phyloP scores from a whole-genome alignment of 2,888 invertebrate genomes.

The Melipona bicolor region DNA sequence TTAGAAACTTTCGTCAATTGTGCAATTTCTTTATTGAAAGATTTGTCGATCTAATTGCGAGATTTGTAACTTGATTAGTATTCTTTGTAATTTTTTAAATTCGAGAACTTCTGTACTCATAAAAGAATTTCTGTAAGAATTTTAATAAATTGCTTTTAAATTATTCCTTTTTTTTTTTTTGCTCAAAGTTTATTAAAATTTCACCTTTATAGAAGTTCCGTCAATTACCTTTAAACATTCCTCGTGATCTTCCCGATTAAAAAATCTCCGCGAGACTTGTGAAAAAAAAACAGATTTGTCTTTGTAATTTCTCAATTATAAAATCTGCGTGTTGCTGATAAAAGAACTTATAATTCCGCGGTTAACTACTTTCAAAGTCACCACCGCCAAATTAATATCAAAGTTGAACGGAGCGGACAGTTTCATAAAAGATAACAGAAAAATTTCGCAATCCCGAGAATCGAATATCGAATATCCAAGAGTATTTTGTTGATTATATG shows the following conservation, averaged over 20 bases:
- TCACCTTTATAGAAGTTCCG: no score
- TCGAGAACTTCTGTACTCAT: no score
- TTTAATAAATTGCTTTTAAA: no score
- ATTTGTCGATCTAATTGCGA: no score
- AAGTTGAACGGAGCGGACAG: background rate
- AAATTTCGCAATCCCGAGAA: background rate
- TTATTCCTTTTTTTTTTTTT: no score
- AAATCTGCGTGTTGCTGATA: background rate
- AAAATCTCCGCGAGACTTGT: background rate
- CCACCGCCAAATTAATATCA: background rate
- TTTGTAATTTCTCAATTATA: background rate
- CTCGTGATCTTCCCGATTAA: background rate
- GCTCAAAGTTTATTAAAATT: no score
- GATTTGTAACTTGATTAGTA: no score
- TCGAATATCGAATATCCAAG: no score
- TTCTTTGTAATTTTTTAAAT: background rate
- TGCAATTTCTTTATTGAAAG: no score
- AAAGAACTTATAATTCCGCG: background rate
- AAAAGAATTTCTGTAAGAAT: no score
- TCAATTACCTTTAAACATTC: background rate
- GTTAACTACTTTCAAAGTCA: background rate
- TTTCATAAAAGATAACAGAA: background rate
- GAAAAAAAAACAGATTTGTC: background rate
- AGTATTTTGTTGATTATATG: constrained; percentile 14
- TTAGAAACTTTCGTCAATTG: no score